Base-by-base conservation (phyloP, 2,888 invertebrate genomes). In the Oxycera nigricornis region DNA sequence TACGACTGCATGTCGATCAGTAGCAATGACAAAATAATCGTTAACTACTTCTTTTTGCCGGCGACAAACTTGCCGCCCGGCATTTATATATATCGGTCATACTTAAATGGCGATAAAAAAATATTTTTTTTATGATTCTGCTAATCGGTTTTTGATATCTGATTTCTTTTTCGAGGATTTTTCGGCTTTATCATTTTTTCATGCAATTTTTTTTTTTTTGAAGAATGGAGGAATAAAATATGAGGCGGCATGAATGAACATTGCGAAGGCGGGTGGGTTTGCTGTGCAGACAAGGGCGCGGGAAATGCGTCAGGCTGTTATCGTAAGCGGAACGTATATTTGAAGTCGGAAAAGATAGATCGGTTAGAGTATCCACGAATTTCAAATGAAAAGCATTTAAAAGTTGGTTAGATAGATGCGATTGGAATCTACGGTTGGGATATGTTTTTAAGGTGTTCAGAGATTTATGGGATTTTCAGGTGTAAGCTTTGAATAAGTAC, bases 1-100 rank as follows among this genome's bases (percentile, higher is more conserved):
- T 57, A 26, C 28, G 57, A 57, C 24, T n/a, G 26, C 28, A 22
- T 57, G 57, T 11, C 57, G 57, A 57, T 57, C 57, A 26, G 57
- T 57, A 57, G 57, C 57, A 57, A 26, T 57, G 57, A 57, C 57
- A 57, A 57, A 17, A 26, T 57, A 57, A 57, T 57, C 57, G 17
- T 57, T 57, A 26, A 57, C 24, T 28, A 22, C 57, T 28, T 57
- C 28, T 57, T 57, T n/a, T n/a, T n/a, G n/a, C n/a, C n/a, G n/a
- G n/a, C n/a, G n/a, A n/a, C n/a, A n/a, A 28, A 57, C 57, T 57
- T 28, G 28, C 57, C 57, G 57, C 57, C 24, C n/a, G 57, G 46
- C 46, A 46, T 46, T 46, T n/a, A 46, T n/a, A n/a, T n/a, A n/a
- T 46, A 17, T 14, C 46, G 11, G 46, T 14, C 11, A 46, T 46